Evolutionary conservation across 2,888 invertebrate species (phyloP).

Genomic region (Rotaria magnacalcarata): DNA sequence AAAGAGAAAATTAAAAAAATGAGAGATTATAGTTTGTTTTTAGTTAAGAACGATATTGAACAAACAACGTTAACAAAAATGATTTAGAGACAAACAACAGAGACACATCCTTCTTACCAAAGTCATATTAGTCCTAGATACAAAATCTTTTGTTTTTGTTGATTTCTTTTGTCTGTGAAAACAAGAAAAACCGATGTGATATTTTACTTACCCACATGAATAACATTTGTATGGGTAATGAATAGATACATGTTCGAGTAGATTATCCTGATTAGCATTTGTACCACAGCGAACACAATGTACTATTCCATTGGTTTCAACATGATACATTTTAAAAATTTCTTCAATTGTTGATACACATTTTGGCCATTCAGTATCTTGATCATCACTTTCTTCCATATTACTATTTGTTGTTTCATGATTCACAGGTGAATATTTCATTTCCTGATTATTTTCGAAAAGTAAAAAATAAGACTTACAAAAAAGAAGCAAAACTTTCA

Average conservation of each 20-base stretch:
- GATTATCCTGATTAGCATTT: constrained; percentile 15
- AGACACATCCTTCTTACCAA: not conserved
- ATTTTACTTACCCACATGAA: not conserved
- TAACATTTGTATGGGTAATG: constrained; percentile 32
- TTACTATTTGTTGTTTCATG: constrained; percentile 5
- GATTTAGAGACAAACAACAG: not conserved
- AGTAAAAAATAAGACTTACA: no score
- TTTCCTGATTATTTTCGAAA: not conserved
- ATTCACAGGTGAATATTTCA: constrained; percentile 26
- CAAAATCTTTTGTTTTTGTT: no score
- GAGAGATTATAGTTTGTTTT: not conserved
- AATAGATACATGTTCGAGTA: constrained; percentile 30
- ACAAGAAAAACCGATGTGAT: no score
- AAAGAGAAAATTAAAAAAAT: not conserved
- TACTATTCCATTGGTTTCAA: not conserved
- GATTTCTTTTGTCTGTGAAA: no score
- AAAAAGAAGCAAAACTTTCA: no score
- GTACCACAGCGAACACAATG: constrained; percentile 29
- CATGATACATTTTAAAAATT: constrained; percentile 3
- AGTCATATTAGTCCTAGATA: no score
- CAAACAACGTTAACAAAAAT: not conserved
- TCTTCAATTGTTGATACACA: constrained; percentile 19
- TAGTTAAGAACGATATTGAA: not conserved
- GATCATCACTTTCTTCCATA: not conserved
- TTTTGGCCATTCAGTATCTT: constrained; percentile 21